These are phyloP conservation scores for Jaculus jaculus DNA, from an alignment of 2,113 vertebrate genomes.

Conservation along the genomic window DNA sequence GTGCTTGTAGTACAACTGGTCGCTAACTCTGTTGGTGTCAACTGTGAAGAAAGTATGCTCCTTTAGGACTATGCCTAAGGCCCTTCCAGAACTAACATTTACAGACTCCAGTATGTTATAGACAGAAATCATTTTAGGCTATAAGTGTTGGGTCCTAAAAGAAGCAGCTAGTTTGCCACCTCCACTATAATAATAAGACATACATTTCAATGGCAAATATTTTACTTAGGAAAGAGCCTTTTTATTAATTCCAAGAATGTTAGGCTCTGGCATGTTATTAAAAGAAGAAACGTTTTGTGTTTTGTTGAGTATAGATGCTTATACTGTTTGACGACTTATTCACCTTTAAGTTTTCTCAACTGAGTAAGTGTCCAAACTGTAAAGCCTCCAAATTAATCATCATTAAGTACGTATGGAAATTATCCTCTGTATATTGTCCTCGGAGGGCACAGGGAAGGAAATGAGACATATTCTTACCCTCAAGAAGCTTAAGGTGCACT, in stretches of 20 bases:
- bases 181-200: background rate
- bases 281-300: background rate
- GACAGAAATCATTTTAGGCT: background rate
- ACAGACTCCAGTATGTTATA: background rate
- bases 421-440: background rate
- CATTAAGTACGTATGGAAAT: background rate
- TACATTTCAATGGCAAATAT: background rate
- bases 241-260: background rate
- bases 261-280: background rate
- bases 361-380: background rate
- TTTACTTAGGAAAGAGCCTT: background rate
- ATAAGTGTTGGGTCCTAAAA: background rate
- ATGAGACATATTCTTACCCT: background rate
- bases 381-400: background rate
- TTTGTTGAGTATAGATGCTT: background rate
- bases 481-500: background rate
- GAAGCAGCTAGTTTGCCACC: background rate
- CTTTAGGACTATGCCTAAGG: background rate
- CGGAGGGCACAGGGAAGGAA: background rate
- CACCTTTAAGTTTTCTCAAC: constrained; percentile 15
- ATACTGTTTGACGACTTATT: background rate
- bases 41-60: background rate
- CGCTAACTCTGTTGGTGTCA: background rate
- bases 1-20: background rate
- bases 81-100: background rate